Evolutionary conservation across 1,140 invertebrate genomes (phyloP).

Genomic region (Aphis gossypii): DNA sequence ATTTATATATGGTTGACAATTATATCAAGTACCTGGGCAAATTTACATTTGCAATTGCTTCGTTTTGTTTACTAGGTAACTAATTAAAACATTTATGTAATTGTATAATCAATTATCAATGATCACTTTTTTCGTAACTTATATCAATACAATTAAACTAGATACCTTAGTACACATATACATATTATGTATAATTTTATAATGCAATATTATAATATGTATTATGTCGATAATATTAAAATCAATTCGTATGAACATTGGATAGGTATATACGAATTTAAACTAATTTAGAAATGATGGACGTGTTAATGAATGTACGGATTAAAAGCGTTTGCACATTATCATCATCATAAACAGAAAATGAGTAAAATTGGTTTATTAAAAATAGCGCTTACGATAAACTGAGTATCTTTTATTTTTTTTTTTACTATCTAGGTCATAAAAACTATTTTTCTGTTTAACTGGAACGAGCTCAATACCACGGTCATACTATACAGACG

Average conservation of each 20-base stretch:
- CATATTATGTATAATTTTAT: background rate
- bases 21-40: background rate
- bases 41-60: background rate
- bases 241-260: background rate
- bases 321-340: background rate
- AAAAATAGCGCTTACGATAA: conserved; percentile 5
- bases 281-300: background rate
- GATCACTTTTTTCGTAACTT: background rate
- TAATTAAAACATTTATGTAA: background rate
- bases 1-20: background rate
- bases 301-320: background rate
- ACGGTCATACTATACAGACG: background rate
- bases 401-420: background rate
- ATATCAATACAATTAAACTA: background rate
- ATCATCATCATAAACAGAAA: background rate
- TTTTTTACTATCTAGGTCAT: conserved; percentile 34
- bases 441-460: conserved; percentile 4
- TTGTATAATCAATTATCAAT: background rate
- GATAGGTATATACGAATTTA: background rate
- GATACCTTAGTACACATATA: too few species aligned
- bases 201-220: too few species aligned
- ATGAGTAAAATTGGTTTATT: background rate
- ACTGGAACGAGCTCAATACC: conserved; percentile 27
- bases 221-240: background rate
- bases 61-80: background rate